Base-by-base conservation (phyloP, 2,888 invertebrate species). In the Caenorhabditis macrosperma region DNA sequence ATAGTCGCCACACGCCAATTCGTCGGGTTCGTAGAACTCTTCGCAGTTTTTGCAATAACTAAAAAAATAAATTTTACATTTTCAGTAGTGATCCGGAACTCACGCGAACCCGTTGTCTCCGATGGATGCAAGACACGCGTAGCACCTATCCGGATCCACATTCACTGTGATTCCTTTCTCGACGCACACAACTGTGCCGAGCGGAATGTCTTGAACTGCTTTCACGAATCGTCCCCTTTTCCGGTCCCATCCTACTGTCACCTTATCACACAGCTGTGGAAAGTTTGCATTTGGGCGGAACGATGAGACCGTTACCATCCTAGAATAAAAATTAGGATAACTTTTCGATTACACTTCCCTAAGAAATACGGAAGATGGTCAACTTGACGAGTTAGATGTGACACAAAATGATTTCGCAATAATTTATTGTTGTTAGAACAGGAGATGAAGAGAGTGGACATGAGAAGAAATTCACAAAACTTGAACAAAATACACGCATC, bases 121-220 rank as follows among this genome's bases (percentile, higher is more conserved):
- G 4, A 54, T n/a, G 20, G 6, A 5, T 38, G 15, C 26, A 15
- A 84, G 55, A 52, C 83, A 84, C 7, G 55, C 35, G 30, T 74
- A 75, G 44, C 83, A 84, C 1, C 28, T 20, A 2, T 22, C 10
- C 17, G 35, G 26, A 20, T 75, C 46, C 5, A 82, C 55, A n/a
- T 72, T 74, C 1, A 84, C 78, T 2, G 71, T 68, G 20, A 82
- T 63, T 26, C 83, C 83, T n/a, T 64, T 20, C 33, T 84, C 83
- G 2, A 76, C 61, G 17, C 82, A 82, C 17, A 84, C 74, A 1
- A 84, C 80, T 2, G 63, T 68, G 52, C 83, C 83, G 0, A 44
- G 10, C 7, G 82, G 82, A 10, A 84, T 61, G 35, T 82, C 55
- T 20, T 71, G 59, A 28, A 17, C 33, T 2, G 79, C 82, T 41